These are phyloP conservation scores for Emydocephalus ijimae DNA, from an alignment of 2,113 vertebrate species.

Conservation along the genomic window DNA sequence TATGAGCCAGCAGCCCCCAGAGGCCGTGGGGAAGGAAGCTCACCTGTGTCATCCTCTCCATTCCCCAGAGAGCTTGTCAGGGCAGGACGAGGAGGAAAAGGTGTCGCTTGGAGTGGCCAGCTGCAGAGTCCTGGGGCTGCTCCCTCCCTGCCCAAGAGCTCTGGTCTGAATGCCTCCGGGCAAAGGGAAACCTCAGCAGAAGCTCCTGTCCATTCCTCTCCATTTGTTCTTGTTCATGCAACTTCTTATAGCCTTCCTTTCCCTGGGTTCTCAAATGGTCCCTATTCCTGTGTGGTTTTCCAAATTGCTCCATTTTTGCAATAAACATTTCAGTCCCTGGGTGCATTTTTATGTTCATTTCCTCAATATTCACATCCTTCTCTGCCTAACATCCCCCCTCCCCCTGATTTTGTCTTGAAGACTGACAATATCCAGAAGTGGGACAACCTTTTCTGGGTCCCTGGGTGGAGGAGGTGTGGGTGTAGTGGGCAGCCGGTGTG, in stretches of 20 bases:
- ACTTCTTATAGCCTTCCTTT: background rate
- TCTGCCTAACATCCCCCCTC: background rate
- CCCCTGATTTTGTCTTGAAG: background rate
- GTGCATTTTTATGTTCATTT: background rate
- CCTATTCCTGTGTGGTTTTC: background rate
- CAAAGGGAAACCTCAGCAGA: background rate
- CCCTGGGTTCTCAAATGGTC: background rate
- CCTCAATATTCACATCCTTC: background rate
- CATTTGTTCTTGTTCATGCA: background rate
- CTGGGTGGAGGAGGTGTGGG: background rate
- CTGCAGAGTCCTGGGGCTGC: background rate
- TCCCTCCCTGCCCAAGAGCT: background rate
- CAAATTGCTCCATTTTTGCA: background rate
- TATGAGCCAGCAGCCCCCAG: slow-evolving; percentile 38
- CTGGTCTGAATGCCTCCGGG: background rate
- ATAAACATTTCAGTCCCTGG: background rate
- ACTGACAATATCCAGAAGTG: background rate
- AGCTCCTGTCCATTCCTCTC: background rate
- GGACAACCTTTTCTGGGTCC: background rate
- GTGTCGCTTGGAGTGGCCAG: background rate
- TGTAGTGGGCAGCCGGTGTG: background rate
- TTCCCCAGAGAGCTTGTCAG: background rate
- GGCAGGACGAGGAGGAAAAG: slow-evolving; percentile 28
- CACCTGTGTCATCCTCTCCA: background rate
- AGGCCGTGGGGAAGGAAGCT: background rate